These are phyloP conservation scores for Lucinisca nassula DNA, from an alignment of 2,888 invertebrate species.

Conservation along the genomic window DNA sequence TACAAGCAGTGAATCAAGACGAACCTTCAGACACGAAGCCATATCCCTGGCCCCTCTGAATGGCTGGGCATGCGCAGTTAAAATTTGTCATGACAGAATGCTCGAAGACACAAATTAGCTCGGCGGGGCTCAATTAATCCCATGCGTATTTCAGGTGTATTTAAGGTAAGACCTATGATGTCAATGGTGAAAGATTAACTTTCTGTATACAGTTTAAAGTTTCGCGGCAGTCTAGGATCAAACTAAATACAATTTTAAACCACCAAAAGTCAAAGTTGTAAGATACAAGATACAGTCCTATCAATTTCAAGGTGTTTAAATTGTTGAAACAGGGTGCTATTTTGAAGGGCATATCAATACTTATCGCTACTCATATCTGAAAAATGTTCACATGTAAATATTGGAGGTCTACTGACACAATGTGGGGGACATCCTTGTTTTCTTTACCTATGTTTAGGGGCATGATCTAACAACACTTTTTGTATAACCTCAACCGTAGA, in stretches of 20 bases:
- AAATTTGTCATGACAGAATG: too few species aligned
- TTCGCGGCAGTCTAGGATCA: not conserved
- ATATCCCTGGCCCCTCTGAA: too few species aligned
- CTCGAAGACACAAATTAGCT: too few species aligned
- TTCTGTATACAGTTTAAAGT: not conserved
- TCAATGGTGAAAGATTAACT: not conserved
- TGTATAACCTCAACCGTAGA: not conserved
- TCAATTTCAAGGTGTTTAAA: conserved; percentile 5
- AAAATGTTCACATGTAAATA: conserved; percentile 1
- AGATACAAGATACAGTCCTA: not conserved
- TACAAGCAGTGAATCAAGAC: too few species aligned
- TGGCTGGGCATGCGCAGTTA: too few species aligned
- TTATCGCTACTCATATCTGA: not conserved
- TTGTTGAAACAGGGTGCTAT: conserved; percentile 7
- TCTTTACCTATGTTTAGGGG: conserved; percentile 1
- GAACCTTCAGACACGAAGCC: too few species aligned
- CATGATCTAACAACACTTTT: not conserved
- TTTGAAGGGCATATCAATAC: not conserved
- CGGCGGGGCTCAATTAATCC: too few species aligned
- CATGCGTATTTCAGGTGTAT: too few species aligned
- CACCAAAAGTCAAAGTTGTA: not conserved
- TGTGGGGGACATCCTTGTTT: conserved; percentile 7
- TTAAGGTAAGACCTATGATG: too few species aligned
- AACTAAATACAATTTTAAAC: not conserved
- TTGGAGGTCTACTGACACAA: not conserved